phyloP scores from a whole-genome alignment of 2,888 invertebrate genomes.

The Agapostemon virescens region DNA sequence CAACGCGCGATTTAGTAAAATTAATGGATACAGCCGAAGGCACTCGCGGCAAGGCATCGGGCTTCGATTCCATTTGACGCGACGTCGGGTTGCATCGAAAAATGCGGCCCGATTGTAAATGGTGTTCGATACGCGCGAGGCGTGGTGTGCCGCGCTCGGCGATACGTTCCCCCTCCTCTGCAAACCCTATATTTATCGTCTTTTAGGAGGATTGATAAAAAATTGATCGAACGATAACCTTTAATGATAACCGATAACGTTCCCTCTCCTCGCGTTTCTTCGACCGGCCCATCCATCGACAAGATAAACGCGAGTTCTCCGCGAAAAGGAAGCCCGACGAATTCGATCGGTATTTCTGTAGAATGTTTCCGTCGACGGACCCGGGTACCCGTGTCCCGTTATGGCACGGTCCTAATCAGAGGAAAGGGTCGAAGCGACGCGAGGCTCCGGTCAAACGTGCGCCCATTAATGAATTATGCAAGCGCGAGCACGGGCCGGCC shows the following conservation, averaged over 20 bases:
- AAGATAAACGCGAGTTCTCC: constrained; percentile 21
- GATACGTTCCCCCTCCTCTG: no score
- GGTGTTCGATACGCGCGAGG: not conserved
- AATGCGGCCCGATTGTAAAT: constrained; percentile 15
- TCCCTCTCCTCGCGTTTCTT: not conserved
- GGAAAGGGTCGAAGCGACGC: not conserved
- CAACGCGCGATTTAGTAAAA: constrained; percentile 47
- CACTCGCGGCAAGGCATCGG: constrained; percentile 26
- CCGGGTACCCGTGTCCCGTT: not conserved
- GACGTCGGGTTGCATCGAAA: constrained; percentile 4
- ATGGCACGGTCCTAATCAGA: not conserved
- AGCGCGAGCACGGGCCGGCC: constrained; percentile 1
- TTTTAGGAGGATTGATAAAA: constrained; percentile 21
- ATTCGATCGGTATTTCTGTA: not conserved
- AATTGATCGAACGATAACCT: constrained; percentile 36
- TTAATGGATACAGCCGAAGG: constrained; percentile 44
- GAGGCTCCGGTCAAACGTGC: constrained; percentile 6
- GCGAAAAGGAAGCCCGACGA: not conserved
- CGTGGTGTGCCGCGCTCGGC: no score
- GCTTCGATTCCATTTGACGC: constrained; percentile 30
- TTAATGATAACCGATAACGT: constrained; percentile 28
- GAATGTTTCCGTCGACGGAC: not conserved
- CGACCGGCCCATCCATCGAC: not conserved
- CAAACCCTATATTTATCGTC: constrained; percentile 22
- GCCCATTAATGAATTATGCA: constrained; percentile 56